These are phyloP conservation scores for Cyphomyrmex costatus DNA, from an alignment of 1,140 invertebrate genomes.

Conservation along the genomic window DNA sequence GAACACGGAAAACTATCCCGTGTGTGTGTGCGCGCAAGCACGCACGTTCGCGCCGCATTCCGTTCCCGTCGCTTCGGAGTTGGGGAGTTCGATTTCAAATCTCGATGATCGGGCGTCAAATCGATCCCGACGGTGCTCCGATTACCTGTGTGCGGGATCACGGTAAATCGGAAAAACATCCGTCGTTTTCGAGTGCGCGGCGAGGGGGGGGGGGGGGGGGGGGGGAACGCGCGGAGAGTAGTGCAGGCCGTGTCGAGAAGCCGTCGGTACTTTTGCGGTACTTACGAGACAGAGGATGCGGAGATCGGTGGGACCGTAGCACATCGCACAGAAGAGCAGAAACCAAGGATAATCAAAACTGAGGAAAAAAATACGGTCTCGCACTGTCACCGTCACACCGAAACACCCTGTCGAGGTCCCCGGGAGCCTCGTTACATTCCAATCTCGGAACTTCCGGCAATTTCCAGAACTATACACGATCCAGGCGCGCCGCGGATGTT, in stretches of 20 bases:
- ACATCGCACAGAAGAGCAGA: constrained; percentile 78
- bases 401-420: constrained; percentile 56
- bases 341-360: constrained; percentile 73
- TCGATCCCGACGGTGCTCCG: not conserved
- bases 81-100: not conserved
- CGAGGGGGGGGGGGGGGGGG: too few relatives aligned
- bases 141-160: not conserved
- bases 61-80: constrained; percentile 41
- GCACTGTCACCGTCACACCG: constrained; percentile 73
- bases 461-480: not conserved
- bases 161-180: not conserved
- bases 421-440: constrained; percentile 37
- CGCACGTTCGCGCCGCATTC: not conserved
- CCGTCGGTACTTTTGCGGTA: constrained; percentile 46
- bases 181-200: not conserved
- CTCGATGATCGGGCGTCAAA: constrained; percentile 3
- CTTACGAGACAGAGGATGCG: constrained; percentile 80
- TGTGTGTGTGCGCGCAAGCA: not conserved
- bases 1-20: not conserved
- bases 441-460: not conserved
- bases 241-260: not conserved
- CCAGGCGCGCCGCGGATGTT: not conserved
- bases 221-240: not conserved
- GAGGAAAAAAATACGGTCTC: constrained; percentile 18
- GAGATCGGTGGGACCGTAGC: constrained; percentile 72